Evolutionary conservation across 2,113 vertebrate species (phyloP), one percentile per base, ranked within the genome.

Genomic region (Tenrec ecaudatus): DNA sequence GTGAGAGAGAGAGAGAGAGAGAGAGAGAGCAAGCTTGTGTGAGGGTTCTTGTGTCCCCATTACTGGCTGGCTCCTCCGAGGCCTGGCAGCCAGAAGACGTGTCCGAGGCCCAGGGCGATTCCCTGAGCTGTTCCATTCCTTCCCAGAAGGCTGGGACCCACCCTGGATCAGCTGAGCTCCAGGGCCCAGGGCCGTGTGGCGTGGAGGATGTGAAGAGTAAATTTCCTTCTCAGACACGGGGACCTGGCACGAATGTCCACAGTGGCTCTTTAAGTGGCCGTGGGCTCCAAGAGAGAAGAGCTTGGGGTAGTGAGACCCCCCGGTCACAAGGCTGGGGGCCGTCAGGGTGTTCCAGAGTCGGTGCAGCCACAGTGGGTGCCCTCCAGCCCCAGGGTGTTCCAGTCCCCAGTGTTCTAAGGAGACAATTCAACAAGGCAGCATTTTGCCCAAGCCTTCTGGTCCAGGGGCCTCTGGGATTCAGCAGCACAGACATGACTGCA

Each of bases 391-490:
- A 27, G 15, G 83, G 19, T n/a, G 10, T 29, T 33, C 38, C 3
- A n/a, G 33, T 31, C 73, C 29, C 1, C 3, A 0, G 0, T 64
- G 38, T 40, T 3, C 8, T 73, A 36, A 57, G 11, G 14, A 25
- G 91, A 58, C 64, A 23, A 14, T 36, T 38, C 0, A 6, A 25
- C 17, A 1, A 1, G 1, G 27, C 9, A 22, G 60, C 60, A 22
- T 62, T 58, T 6, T 62, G 5, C 23, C 64, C 64, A 4, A 66
- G 64, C 64, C 64, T 27, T 29, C 64, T 47, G 0, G 25, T 2
- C 20, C 0, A 0, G 25, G 14, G 71, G 1, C 20, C 8, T 16
- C 1, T 23, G 6, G 7, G 38, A 38, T 11, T n/a, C 2, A 2
- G 64, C 19, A n/a, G 20, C 6, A 9, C 3, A 10, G 23, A 31